Evolutionary conservation across 2,797 vertebrate genomes (phyloP).

Genomic region (Myiotriccus ornatus): DNA sequence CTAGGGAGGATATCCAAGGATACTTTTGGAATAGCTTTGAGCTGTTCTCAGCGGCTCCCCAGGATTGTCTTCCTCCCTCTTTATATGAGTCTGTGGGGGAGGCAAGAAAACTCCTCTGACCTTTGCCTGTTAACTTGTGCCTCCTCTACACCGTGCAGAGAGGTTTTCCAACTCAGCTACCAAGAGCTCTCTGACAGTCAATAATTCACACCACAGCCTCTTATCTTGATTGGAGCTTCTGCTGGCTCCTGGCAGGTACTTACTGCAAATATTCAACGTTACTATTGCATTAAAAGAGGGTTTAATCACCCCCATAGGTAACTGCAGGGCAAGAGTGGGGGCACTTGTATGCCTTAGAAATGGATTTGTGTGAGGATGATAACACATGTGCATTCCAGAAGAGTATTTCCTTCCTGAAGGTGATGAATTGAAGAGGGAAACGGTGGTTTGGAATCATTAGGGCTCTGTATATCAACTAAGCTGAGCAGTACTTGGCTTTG

Average conservation of each 20-base stretch:
- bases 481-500: not conserved
- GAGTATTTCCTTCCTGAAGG: not conserved
- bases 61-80: not conserved
- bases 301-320: not conserved
- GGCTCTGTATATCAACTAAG: not conserved
- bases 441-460: not conserved
- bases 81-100: not conserved
- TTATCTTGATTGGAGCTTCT: constrained; percentile 11
- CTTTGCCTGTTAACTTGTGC: not conserved
- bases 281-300: not conserved
- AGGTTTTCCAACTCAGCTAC: constrained; percentile 2
- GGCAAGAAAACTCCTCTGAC: constrained; percentile 8
- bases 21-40: not conserved
- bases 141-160: not conserved
- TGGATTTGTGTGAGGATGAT: not conserved
- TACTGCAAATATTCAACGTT: not conserved
- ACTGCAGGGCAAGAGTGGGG: not conserved
- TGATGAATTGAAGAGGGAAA: not conserved
- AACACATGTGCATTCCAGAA: not conserved
- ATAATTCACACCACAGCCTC: constrained; percentile 3
- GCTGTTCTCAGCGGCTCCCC: not conserved
- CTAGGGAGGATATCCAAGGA: not conserved
- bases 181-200: not conserved
- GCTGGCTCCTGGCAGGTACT: not conserved
- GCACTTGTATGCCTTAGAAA: not conserved